These are phyloP conservation scores for Exocentrus adspersus DNA, from an alignment of 2,888 invertebrate species.

Conservation along the genomic window DNA sequence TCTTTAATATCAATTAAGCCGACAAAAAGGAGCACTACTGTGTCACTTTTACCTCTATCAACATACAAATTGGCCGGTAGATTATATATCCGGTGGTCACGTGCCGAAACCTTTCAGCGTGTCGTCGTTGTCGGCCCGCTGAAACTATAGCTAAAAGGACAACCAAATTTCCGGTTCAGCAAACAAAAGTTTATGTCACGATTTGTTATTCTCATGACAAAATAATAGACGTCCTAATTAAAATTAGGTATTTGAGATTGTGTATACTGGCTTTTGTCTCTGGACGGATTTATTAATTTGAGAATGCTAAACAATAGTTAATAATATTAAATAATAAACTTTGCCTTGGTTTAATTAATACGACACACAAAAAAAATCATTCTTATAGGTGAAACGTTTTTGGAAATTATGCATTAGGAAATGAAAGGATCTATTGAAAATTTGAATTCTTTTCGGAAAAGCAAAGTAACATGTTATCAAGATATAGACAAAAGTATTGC, in stretches of 20 bases:
- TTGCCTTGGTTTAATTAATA: too few relatives aligned
- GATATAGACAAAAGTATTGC: too few relatives aligned
- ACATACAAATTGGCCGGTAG: slow-evolving; percentile 18
- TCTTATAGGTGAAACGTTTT: too few relatives aligned
- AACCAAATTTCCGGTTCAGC: slow-evolving; percentile 56
- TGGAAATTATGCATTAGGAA: too few relatives aligned
- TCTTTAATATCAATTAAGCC: slow-evolving; percentile 32
- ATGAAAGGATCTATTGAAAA: too few relatives aligned
- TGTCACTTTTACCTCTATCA: slow-evolving; percentile 7
- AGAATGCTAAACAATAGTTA: neutral
- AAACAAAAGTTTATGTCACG: slow-evolving; percentile 41
- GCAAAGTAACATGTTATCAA: too few relatives aligned
- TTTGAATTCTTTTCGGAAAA: too few relatives aligned
- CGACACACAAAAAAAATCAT: too few relatives aligned
- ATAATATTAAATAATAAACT: too few relatives aligned
- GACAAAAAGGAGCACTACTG: neutral
- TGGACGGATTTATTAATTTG: neutral
- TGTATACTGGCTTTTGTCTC: neutral
- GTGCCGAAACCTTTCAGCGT: slow-evolving; percentile 43
- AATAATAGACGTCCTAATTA: slow-evolving; percentile 17
- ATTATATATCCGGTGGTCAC: slow-evolving; percentile 41
- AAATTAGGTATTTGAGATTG: neutral
- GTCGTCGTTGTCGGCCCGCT: slow-evolving; percentile 22
- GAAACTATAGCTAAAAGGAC: slow-evolving; percentile 46
- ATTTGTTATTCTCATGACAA: slow-evolving; percentile 22